phyloP scores from a whole-genome alignment of 35 echinoderm and acorn worm species.

The Lytechinus pictus region DNA sequence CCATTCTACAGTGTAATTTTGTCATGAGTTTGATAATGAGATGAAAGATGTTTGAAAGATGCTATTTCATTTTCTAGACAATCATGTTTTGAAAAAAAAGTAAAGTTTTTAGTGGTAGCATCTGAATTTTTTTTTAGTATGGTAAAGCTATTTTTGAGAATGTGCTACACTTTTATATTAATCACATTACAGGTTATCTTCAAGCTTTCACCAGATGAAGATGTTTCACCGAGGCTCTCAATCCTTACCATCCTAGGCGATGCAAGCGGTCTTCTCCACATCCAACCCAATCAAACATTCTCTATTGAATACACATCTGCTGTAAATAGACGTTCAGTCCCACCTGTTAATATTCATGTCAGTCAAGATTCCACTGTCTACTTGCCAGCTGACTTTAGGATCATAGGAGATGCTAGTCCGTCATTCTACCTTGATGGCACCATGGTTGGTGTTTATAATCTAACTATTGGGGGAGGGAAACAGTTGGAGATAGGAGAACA shows the following conservation, averaged over 20 bases:
- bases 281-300: conserved; percentile 79
- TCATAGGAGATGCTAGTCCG: conserved; percentile 66
- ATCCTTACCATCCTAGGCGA: conserved; percentile 79
- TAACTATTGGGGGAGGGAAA: conserved; percentile 73
- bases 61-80: no score
- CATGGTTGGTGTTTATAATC: conserved; percentile 80
- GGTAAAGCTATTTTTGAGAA: no score
- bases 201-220: conserved; percentile 30
- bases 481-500: conserved; percentile 70
- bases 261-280: conserved; percentile 63
- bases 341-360: conserved; percentile 83
- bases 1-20: no score
- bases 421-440: conserved; percentile 78
- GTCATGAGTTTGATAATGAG: no score
- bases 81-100: no score
- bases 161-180: no score
- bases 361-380: conserved; percentile 64
- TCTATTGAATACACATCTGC: conserved; percentile 81
- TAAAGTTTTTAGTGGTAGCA: no score
- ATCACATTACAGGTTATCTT: conserved; percentile 29
- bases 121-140: no score
- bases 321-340: conserved; percentile 62
- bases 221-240: conserved; percentile 33
- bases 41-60: no score
- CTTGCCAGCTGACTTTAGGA: conserved; percentile 77